These are phyloP conservation scores for Apteryx owenii DNA, from an alignment of 2,113 vertebrate genomes.

Conservation along the genomic window DNA sequence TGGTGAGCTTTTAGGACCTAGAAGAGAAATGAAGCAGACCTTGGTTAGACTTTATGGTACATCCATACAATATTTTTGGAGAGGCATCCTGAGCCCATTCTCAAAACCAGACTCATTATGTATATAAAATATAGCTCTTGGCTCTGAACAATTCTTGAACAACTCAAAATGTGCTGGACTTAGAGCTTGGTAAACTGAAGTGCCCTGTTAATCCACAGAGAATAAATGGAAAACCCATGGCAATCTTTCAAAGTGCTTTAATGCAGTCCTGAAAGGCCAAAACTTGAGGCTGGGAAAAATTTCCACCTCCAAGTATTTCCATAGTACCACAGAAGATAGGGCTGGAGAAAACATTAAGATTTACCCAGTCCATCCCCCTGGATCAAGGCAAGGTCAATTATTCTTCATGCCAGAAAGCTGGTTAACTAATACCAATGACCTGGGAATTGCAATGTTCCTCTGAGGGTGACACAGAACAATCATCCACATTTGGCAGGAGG, in stretches of 20 bases:
- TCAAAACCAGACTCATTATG: background rate
- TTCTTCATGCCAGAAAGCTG: background rate
- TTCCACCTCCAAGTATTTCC: background rate
- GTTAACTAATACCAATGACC: background rate
- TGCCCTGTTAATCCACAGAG: background rate
- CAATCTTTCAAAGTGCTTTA: background rate
- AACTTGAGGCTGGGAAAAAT: background rate
- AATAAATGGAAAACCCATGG: background rate
- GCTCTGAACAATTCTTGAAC: background rate
- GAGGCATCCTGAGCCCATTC: background rate
- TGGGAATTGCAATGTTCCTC: background rate
- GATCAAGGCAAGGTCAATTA: background rate
- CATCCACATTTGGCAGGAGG: too few species aligned
- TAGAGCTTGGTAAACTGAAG: background rate
- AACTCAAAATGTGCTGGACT: background rate
- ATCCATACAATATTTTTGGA: background rate
- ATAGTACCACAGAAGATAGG: accelerated
- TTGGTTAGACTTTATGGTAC: background rate
- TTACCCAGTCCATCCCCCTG: background rate
- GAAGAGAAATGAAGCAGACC: background rate
- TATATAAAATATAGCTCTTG: background rate
- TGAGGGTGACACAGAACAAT: background rate
- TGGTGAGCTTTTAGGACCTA: background rate
- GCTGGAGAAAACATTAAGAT: background rate
- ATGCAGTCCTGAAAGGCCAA: background rate